Evolutionary conservation across 1,140 invertebrate species (phyloP).

Genomic region (Cyclargus thomasi): DNA sequence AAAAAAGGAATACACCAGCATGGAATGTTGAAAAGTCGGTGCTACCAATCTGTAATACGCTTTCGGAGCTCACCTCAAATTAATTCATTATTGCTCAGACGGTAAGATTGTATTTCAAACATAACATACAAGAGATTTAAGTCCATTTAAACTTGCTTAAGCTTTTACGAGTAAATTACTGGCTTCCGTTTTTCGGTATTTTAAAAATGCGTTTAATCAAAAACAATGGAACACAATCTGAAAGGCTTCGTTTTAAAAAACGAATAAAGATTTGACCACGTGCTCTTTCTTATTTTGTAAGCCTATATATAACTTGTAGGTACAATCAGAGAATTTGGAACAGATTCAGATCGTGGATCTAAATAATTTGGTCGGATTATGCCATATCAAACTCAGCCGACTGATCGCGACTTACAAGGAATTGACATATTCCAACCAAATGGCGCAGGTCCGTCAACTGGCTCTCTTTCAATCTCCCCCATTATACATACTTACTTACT

Average conservation of each 20-base stretch:
- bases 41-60: slow-evolving; percentile 69
- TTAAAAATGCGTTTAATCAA: slow-evolving; percentile 5
- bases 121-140: slow-evolving; percentile 25
- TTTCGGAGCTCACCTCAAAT: slow-evolving; percentile 32
- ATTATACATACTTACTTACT: too few species aligned
- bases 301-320: too few species aligned
- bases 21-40: slow-evolving; percentile 63
- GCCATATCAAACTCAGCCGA: too few species aligned
- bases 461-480: too few species aligned
- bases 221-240: background rate
- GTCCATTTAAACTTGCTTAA: background rate
- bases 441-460: too few species aligned
- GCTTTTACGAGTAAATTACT: background rate
- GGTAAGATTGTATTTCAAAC: slow-evolving; percentile 39
- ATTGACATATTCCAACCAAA: too few species aligned
- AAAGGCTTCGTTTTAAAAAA: background rate
- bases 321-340: too few species aligned
- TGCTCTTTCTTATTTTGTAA: background rate
- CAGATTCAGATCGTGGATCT: too few species aligned
- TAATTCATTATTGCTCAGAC: slow-evolving; percentile 39
- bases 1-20: slow-evolving; percentile 53
- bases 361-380: too few species aligned
- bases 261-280: background rate
- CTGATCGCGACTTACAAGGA: too few species aligned
- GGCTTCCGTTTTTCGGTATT: slow-evolving; percentile 14